phyloP scores from a whole-genome alignment of 1,140 invertebrate species.

The Oncopodura yosiiana region DNA sequence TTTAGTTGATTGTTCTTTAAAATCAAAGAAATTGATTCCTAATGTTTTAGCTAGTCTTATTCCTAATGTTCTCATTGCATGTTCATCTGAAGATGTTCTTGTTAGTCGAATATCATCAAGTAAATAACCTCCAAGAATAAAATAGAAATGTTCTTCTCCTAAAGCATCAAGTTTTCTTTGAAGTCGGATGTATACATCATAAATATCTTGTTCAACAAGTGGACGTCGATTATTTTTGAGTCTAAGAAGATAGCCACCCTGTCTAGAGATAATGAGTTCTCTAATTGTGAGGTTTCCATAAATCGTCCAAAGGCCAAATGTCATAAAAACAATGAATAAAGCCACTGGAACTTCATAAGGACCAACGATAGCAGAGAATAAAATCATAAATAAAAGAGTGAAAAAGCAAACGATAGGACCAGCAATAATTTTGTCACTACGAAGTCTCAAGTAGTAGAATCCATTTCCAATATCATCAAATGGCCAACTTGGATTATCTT shows the following conservation, averaged over 20 bases:
- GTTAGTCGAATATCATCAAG: slow-evolving; percentile 22
- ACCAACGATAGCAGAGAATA: slow-evolving; percentile 1
- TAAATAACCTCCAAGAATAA: slow-evolving; percentile 20
- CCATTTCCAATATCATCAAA: slow-evolving; percentile 7
- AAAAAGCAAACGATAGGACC: background rate
- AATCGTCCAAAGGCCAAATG: background rate
- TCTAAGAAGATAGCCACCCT: slow-evolving; percentile 14
- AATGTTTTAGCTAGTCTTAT: slow-evolving; percentile 5
- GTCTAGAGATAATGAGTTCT: slow-evolving; percentile 12
- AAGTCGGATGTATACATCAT: slow-evolving; percentile 24
- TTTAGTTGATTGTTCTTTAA: slow-evolving; percentile 8
- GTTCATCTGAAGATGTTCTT: slow-evolving; percentile 5
- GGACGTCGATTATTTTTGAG: slow-evolving; percentile 1
- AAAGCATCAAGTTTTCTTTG: slow-evolving; percentile 19
- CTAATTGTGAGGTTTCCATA: background rate
- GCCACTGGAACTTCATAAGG: background rate
- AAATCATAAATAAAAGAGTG: background rate
- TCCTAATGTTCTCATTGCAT: slow-evolving; percentile 7
- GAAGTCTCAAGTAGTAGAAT: slow-evolving; percentile 5
- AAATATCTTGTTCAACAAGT: slow-evolving; percentile 9
- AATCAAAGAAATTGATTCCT: slow-evolving; percentile 25
- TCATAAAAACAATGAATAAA: background rate
- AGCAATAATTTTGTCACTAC: background rate
- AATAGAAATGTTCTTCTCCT: slow-evolving; percentile 3
- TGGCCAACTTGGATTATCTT: background rate